A percentile compares a stretch with the other conserved stretches of the same genome.
These are phyloP conservation scores for Neomorphus geoffroyi DNA, from an alignment of 2,797 vertebrate genomes.

Conservation along the genomic window DNA sequence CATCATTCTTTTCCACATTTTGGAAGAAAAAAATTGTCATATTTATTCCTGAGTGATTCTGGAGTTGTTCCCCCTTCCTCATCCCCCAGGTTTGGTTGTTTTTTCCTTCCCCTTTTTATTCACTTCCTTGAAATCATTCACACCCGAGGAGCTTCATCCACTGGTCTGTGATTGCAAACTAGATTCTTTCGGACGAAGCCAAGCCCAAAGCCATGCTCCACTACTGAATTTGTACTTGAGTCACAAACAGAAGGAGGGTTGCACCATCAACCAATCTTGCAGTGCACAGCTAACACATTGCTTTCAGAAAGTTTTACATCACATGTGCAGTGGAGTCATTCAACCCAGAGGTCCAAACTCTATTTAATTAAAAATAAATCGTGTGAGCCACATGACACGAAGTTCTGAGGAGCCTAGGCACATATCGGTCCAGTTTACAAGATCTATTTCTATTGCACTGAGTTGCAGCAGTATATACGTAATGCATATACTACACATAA, in stretches of 20 bases:
- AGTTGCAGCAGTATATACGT: background rate
- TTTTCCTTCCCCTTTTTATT: background rate
- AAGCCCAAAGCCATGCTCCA: background rate
- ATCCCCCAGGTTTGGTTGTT: background rate
- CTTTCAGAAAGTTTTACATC: background rate
- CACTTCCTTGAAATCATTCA: conserved; percentile 11
- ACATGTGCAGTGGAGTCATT: background rate
- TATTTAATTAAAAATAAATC: conserved; percentile 53
- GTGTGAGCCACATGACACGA: conserved; percentile 49
- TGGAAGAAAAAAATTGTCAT: background rate
- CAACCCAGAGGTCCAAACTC: conserved; percentile 31
- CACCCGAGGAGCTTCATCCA: background rate
- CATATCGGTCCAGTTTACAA: background rate
- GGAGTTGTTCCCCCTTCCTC: background rate
- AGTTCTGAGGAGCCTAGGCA: conserved; percentile 21
- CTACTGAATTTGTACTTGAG: background rate
- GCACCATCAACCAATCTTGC: background rate
- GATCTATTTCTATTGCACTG: conserved; percentile 10
- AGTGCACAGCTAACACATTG: background rate
- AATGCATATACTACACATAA: background rate
- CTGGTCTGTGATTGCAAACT: background rate
- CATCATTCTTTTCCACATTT: background rate
- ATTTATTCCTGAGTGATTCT: background rate
- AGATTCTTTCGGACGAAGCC: conserved; percentile 12
- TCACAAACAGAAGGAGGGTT: background rate